Conservation (phyloP, 2,888 invertebrate genomes). For the Ceraclea dissimilis region DNA sequence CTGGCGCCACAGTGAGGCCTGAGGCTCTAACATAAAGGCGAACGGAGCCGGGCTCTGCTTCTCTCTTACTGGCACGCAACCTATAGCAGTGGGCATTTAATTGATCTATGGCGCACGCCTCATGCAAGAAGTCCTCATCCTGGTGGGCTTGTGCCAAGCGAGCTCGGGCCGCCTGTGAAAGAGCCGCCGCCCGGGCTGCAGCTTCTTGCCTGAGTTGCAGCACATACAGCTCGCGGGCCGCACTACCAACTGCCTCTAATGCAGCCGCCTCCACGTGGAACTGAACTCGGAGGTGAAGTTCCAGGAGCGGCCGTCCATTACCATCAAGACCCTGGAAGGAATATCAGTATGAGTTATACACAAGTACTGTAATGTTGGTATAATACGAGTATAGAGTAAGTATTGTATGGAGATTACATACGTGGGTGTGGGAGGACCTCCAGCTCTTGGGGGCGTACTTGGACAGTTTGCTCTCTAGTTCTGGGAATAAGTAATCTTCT, state of each 20-base stretch:
- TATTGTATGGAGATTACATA: slow-evolving; percentile 42
- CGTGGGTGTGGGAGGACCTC: slow-evolving; percentile 89
- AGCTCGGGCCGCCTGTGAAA: slow-evolving; percentile 69
- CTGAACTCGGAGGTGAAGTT: slow-evolving; percentile 85
- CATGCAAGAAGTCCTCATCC: slow-evolving; percentile 75
- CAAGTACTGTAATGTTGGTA: neutral
- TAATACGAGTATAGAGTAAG: too few species aligned
- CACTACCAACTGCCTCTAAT: slow-evolving; percentile 83
- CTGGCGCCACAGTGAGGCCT: slow-evolving; percentile 81
- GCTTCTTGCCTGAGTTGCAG: slow-evolving; percentile 77
- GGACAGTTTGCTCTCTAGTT: slow-evolving; percentile 89
- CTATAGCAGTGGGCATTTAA: slow-evolving; percentile 86
- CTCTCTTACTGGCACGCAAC: slow-evolving; percentile 68
- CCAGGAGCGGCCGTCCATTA: slow-evolving; percentile 82
- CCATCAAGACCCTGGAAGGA: slow-evolving; percentile 73
- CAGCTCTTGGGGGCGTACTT: slow-evolving; percentile 96
- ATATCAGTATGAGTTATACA: too few species aligned
- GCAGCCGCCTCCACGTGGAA: slow-evolving; percentile 91
- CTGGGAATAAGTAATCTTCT: slow-evolving; percentile 93
- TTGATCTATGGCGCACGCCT: slow-evolving; percentile 76
- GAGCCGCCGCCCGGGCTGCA: slow-evolving; percentile 55
- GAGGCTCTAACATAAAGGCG: slow-evolving; percentile 88
- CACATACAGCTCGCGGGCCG: slow-evolving; percentile 83
- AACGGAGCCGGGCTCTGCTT: slow-evolving; percentile 69
- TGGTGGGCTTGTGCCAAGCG: slow-evolving; percentile 53